Percentiles rank a stretch among this genome's conserved stretches.
phyloP scores from a whole-genome alignment of 2,888 invertebrate species.

The Chaetoderma sp. region DNA sequence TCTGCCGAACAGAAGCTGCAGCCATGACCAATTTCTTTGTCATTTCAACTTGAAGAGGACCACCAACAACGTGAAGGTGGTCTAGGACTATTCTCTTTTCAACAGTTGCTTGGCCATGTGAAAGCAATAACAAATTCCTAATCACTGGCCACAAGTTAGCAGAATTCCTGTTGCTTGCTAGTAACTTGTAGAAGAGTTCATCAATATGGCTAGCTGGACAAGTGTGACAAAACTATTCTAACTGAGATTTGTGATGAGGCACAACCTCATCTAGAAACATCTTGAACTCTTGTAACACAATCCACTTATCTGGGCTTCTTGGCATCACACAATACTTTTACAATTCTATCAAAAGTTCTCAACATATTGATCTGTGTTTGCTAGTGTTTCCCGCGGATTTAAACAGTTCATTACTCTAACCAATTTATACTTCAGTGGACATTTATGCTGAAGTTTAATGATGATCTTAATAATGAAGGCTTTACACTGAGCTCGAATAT shows the following conservation, averaged over 20 bases:
- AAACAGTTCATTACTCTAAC: conserved; percentile 15
- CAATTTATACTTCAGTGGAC: conserved; percentile 15
- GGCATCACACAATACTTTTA: conserved; percentile 9
- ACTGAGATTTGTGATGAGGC: too few relatives aligned
- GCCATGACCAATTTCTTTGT: background rate
- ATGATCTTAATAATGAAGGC: conserved; percentile 6
- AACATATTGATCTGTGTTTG: too few relatives aligned
- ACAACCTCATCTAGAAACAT: background rate
- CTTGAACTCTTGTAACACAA: background rate
- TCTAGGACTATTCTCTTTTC: conserved; percentile 1
- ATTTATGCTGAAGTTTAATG: conserved; percentile 12
- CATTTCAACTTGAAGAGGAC: background rate
- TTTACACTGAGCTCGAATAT: conserved; percentile 8
- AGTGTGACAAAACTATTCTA: too few relatives aligned
- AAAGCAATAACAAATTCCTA: conserved; percentile 4
- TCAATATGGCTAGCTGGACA: conserved; percentile 10
- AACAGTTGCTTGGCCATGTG: conserved; percentile 25
- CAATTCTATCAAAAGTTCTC: too few relatives aligned
- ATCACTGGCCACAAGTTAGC: conserved; percentile 17
- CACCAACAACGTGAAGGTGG: background rate
- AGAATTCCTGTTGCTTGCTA: background rate
- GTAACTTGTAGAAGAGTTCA: conserved; percentile 5
- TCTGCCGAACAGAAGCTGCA: background rate
- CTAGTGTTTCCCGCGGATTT: too few relatives aligned
- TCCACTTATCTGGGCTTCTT: background rate